phyloP scores from a whole-genome alignment of 2,797 vertebrate species.

The Dipus sagitta region DNA sequence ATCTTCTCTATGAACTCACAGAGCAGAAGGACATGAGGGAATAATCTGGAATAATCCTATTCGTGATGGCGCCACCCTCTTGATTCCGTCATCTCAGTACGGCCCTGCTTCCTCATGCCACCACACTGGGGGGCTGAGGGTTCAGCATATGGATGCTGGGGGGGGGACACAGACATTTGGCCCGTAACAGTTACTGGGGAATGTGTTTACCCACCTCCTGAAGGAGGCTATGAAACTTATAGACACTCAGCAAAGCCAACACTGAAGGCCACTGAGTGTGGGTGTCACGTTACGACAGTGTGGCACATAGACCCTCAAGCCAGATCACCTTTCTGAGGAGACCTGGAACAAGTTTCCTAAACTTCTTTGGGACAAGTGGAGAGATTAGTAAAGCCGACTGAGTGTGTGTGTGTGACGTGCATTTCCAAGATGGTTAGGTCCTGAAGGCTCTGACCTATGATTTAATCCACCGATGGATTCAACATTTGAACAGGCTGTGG shows the following conservation, averaged over 20 bases:
- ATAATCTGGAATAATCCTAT: too few species aligned
- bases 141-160: neutral
- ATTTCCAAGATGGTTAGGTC: neutral
- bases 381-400: neutral
- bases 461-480: neutral
- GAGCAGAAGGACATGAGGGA: neutral
- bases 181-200: neutral
- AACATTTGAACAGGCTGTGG: neutral
- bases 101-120: neutral
- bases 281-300: neutral
- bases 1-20: neutral
- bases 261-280: neutral
- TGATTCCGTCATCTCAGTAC: neutral
- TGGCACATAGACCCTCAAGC: neutral
- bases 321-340: neutral
- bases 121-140: neutral
- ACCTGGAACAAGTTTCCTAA: neutral
- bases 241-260: neutral
- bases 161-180: neutral
- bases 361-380: neutral
- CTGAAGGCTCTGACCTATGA: neutral
- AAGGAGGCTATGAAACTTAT: neutral
- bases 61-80: neutral
- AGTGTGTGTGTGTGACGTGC: neutral
- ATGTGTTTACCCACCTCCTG: neutral